phyloP scores from a whole-genome alignment of 2,113 vertebrate species.

The Phylloscopus whistleri region DNA sequence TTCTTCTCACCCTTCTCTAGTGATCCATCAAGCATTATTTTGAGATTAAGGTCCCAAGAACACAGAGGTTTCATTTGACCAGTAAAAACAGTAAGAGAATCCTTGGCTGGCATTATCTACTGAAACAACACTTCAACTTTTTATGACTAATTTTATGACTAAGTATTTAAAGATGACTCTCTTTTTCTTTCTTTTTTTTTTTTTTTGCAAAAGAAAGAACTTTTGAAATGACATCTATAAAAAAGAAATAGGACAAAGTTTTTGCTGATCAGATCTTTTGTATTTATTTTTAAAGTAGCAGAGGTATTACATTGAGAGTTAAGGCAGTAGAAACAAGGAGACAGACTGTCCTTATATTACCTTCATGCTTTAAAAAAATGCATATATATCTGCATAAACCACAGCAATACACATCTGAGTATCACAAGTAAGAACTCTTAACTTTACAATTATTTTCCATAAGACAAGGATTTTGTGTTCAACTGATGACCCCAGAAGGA shows the following conservation, averaged over 20 bases:
- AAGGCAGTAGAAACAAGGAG: neutral
- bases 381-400: neutral
- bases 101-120: neutral
- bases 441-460: neutral
- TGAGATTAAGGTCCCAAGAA: neutral
- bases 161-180: neutral
- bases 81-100: neutral
- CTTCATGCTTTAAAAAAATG: neutral
- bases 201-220: neutral
- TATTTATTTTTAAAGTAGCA: neutral
- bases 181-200: neutral
- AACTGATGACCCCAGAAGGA: neutral
- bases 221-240: neutral
- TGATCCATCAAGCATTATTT: neutral
- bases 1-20: neutral
- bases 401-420: neutral
- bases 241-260: neutral
- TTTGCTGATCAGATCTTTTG: neutral
- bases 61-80: neutral
- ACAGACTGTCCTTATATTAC: neutral
- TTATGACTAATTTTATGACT: neutral
- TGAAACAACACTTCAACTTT: neutral
- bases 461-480: neutral
- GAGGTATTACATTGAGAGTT: neutral
- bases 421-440: neutral